Base-by-base conservation (phyloP, 2,113 vertebrate species). In the Excalfactoria chinensis region DNA sequence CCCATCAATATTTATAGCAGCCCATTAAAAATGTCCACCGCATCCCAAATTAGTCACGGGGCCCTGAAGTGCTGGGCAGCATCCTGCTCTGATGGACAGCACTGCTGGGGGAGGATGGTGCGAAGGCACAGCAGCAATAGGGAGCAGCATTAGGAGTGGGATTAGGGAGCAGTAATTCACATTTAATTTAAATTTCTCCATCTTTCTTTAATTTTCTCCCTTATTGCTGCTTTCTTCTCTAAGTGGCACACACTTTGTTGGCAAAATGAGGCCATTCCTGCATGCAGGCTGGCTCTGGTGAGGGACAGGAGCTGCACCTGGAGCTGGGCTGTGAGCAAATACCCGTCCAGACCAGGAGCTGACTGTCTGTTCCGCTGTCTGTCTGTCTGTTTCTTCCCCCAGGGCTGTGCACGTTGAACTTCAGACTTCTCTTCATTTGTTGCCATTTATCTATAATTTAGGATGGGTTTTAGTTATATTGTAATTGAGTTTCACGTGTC, bases 401-500 rank as follows among this genome's bases (percentile, higher is more conserved):
- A 10, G 21, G 55, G 34, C 59, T 53, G 26, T 43, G 55, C 78
- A 25, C 0, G 3, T 41, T 49, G 60, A 74, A 80, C 53, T 59
- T 87, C 55, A n/a, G 67, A 2, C 69, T 68, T 77, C 25, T 81
- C 81, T 87, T 86, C 72, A 41, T 88, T 93, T 93, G 88, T 90
- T 93, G 89, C 85, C 28, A 1, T 93, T 94, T 95, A 89, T 94
- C 51, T 86, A 86, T 90, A 93, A 96, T 95, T 96, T 86, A 95
- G 58, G 15, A 22, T 6, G 40, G 79, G 3, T 69, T 93, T 95
- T 75, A 68, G 88, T 90, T 94, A 79, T 84, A 91, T 93, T 94
- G 64, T 95, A 90, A 95, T 93, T 90, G 93, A 87, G 92, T 95
- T 97, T 87, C 90, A 77, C 90, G 87, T 96, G 94, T 93, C 95